Conservation (phyloP, 2,113 vertebrate genomes). For the Fulmarus glacialis region DNA sequence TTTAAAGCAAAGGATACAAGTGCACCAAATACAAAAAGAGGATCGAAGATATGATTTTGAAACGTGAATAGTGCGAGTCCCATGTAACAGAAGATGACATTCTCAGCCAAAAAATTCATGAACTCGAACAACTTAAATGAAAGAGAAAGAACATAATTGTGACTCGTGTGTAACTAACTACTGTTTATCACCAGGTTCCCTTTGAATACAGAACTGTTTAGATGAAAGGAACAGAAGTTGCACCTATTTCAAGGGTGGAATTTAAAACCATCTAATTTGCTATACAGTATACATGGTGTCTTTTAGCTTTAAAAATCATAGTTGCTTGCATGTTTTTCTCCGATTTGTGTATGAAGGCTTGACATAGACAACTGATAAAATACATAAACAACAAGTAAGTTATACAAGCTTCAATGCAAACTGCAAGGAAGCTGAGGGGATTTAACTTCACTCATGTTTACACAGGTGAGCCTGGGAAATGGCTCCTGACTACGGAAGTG, state of each 20-base stretch:
- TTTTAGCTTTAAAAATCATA: not conserved
- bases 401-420: not conserved
- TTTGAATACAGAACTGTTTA: not conserved
- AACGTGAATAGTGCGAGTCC: conserved; percentile 84
- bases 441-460: not conserved
- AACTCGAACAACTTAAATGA: conserved; percentile 87
- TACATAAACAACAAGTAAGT: not conserved
- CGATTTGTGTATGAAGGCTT: not conserved
- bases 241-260: not conserved
- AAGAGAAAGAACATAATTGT: conserved; percentile 56
- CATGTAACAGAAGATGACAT: conserved; percentile 90
- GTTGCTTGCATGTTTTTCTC: not conserved
- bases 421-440: not conserved
- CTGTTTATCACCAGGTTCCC: not conserved
- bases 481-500: not conserved
- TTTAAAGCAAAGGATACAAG: conserved; percentile 85
- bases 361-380: not conserved
- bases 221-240: not conserved
- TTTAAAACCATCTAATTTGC: not conserved
- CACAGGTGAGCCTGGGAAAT: not conserved
- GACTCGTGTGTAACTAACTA: not conserved
- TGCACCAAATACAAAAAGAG: conserved; percentile 83
- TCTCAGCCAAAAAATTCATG: conserved; percentile 89
- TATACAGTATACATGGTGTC: not conserved
- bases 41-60: conserved; percentile 84